Evolutionary conservation across 2,888 invertebrate genomes (phyloP).

Genomic region (Hypercompe scribonia): DNA sequence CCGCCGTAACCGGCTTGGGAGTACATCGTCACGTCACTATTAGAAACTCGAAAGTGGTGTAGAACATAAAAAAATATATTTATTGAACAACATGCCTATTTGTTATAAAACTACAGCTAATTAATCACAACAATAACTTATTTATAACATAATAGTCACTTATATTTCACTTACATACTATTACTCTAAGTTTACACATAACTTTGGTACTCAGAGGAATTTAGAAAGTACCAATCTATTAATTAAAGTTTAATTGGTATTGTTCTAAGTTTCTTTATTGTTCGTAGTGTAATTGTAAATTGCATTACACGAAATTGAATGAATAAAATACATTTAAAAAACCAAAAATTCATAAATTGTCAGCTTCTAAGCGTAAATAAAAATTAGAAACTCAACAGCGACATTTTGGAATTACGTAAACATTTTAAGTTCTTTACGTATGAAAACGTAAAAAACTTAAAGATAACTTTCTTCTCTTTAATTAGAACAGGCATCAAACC

Average conservation of each 20-base stretch:
- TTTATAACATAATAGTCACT: constrained; percentile 43
- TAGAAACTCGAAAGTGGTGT: constrained; percentile 26
- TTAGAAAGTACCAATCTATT: constrained; percentile 28
- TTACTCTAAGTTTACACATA: constrained; percentile 46
- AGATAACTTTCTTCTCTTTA: not conserved
- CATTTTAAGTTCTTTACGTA: not conserved
- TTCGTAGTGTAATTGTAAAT: not conserved
- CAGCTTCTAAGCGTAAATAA: not conserved
- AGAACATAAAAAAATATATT: constrained; percentile 54
- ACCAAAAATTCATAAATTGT: not conserved
- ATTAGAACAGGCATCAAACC: not conserved
- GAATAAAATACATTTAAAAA: too few relatives aligned
- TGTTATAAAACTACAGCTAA: constrained; percentile 59
- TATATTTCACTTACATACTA: constrained; percentile 25
- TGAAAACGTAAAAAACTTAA: not conserved
- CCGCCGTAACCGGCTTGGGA: too few relatives aligned
- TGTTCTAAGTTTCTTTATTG: not conserved
- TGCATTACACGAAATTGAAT: not conserved
- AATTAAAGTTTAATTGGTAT: not conserved
- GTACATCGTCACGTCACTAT: too few relatives aligned
- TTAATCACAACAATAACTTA: constrained; percentile 75
- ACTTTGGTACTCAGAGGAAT: constrained; percentile 74
- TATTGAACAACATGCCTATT: constrained; percentile 52
- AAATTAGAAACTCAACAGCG: not conserved
- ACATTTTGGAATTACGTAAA: not conserved